Base-by-base conservation (phyloP, 2,888 invertebrate genomes). In the Sphecodes monilicornis region DNA sequence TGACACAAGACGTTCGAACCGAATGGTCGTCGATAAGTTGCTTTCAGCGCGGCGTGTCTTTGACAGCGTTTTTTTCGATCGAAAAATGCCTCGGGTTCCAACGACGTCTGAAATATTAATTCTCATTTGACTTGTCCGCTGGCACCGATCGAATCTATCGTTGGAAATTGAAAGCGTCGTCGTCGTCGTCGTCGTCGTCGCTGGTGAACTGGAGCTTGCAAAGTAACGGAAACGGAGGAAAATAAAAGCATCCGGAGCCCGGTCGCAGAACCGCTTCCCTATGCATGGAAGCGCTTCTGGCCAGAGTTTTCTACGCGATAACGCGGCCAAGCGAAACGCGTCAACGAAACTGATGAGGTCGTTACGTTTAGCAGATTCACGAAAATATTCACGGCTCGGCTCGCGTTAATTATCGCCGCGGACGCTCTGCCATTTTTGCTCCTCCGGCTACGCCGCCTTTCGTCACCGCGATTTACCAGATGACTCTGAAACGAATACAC, bases 321-420 rank as follows among this genome's bases (percentile, higher is more conserved):
- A 86, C 87, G 68, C 60, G 16, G 60, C 60, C 71, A 22, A 73
- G 39, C 75, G 29, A 72, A 36, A 11, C 76, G 78, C 81, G 87
- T 84, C 85, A 74, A 76, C 78, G 81, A 75, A 78, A 81, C 81
- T 77, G 87, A 88, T 70, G 89, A 89, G 89, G 83, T 89, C 85
- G 83, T 84, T 85, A 83, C 88, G 73, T 83, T 82, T 70, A 75
- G 32, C 80, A 78, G 85, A 83, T 87, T 89, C 79, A 87, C 80
- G 83, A 79, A 88, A 89, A 87, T 85, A 83, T 81, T 80, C 78
- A 69, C 78, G 26, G n/a, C 57, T 76, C 64, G 76, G 57, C 68
- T 60, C 32, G 73, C 81, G 86, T 84, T 86, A 86, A 89, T 88
- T 89, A 86, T 78, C 57, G 80, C 66, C 39, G 74, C 32, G 26